Conservation (phyloP, 1,140 invertebrate species). For the Dysdera silvatica region DNA sequence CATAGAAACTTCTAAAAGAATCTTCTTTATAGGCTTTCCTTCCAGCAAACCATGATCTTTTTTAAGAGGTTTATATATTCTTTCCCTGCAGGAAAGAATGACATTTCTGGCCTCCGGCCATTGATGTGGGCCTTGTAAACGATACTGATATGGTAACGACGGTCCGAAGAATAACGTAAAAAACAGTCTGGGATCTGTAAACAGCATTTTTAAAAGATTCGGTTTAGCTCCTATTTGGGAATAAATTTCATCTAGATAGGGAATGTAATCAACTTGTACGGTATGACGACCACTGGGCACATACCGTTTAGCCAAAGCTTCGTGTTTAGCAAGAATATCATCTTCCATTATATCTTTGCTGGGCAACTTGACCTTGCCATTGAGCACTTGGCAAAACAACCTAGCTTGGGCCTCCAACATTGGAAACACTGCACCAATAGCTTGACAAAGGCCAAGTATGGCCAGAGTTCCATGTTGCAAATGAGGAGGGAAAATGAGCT, state of each 20-base stretch:
- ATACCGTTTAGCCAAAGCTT: slow-evolving; percentile 26
- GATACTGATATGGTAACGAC: slow-evolving; percentile 43
- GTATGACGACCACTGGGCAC: slow-evolving; percentile 35
- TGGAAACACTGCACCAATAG: slow-evolving; percentile 48
- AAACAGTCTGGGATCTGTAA: slow-evolving; percentile 41
- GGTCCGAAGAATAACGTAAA: slow-evolving; percentile 40
- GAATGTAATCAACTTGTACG: slow-evolving; percentile 19
- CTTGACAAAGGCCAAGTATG: slow-evolving; percentile 49
- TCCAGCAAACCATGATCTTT: too few relatives aligned
- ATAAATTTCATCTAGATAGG: slow-evolving; percentile 41
- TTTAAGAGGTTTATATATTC: slow-evolving; percentile 8
- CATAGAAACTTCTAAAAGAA: too few relatives aligned
- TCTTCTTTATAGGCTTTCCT: too few relatives aligned
- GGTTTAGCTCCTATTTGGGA: slow-evolving; percentile 40
- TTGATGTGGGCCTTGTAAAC: slow-evolving; percentile 40
- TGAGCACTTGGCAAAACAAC: slow-evolving; percentile 29
- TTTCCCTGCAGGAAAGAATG: slow-evolving; percentile 34
- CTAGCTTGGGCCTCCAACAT: slow-evolving; percentile 45
- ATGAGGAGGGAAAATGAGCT: slow-evolving; percentile 45
- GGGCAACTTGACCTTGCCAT: slow-evolving; percentile 28
- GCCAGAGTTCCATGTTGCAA: slow-evolving; percentile 39
- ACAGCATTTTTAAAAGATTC: slow-evolving; percentile 38
- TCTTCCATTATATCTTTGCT: slow-evolving; percentile 22
- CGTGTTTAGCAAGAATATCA: slow-evolving; percentile 31
- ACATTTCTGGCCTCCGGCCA: slow-evolving; percentile 40